Evolutionary conservation across 2,888 invertebrate species (phyloP).

Genomic region (Brachyptera risi): DNA sequence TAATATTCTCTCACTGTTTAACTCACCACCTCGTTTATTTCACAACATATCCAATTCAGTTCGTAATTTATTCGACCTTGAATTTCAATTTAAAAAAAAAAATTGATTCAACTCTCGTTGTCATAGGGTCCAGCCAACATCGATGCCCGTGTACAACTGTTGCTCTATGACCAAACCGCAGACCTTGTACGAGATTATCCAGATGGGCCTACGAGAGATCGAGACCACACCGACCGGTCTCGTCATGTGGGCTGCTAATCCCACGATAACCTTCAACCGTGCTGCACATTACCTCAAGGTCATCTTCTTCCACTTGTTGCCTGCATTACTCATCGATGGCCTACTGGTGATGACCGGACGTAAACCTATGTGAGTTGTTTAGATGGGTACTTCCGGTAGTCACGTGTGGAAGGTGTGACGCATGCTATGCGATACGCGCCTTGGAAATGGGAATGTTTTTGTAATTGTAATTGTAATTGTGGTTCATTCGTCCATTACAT

Average conservation of each 20-base stretch:
- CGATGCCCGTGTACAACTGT: conserved; percentile 62
- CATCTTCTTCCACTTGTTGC: conserved; percentile 58
- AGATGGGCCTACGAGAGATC: background rate
- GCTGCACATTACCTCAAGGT: conserved; percentile 35
- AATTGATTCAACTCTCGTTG: too few relatives aligned
- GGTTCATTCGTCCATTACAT: too few relatives aligned
- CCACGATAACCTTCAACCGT: background rate
- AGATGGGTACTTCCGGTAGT: background rate
- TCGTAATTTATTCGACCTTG: too few relatives aligned
- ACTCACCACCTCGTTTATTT: too few relatives aligned
- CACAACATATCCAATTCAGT: too few relatives aligned
- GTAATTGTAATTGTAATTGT: too few relatives aligned
- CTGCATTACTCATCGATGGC: conserved; percentile 58
- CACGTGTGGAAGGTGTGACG: background rate
- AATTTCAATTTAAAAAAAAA: too few relatives aligned
- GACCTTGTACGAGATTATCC: background rate
- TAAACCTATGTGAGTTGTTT: conserved; percentile 55
- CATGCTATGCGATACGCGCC: background rate
- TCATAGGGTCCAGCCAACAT: background rate
- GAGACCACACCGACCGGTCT: background rate
- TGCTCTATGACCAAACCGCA: conserved; percentile 55
- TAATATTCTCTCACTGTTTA: too few relatives aligned
- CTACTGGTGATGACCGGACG: conserved; percentile 55
- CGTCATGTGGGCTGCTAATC: background rate
- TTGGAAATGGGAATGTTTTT: background rate